Evolutionary conservation across 2,797 vertebrate genomes (phyloP).

Genomic region (Manis crassicaudata): DNA sequence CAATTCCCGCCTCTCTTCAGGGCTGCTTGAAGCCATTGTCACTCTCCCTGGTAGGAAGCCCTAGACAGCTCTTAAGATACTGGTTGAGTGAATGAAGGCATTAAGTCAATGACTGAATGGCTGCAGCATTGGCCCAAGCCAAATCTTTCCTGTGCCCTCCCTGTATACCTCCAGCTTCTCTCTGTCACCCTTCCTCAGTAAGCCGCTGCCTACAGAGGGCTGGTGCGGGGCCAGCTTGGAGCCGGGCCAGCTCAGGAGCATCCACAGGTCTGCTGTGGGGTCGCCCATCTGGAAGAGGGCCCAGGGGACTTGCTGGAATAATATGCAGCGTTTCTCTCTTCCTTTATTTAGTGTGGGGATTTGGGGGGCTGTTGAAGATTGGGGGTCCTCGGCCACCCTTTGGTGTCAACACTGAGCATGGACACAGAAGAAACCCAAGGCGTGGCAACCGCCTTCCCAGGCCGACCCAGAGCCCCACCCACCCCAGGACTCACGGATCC

Average conservation of each 20-base stretch:
- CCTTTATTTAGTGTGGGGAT: not conserved
- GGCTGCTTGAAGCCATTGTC: not conserved
- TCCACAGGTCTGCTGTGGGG: not conserved
- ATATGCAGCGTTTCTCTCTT: too few relatives aligned
- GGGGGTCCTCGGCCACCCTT: not conserved
- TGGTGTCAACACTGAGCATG: not conserved
- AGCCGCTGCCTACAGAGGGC: accelerated
- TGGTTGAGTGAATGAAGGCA: too few relatives aligned
- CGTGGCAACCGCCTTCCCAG: not conserved
- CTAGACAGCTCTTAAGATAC: not conserved
- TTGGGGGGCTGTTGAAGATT: not conserved
- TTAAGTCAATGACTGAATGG: accelerated
- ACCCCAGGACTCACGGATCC: not conserved
- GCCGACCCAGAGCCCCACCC: not conserved
- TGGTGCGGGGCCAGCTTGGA: not conserved
- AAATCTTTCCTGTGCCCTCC: not conserved
- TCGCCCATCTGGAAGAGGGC: too few relatives aligned
- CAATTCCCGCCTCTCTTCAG: not conserved
- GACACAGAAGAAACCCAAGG: not conserved
- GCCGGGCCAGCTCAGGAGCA: not conserved
- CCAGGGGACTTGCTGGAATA: not conserved
- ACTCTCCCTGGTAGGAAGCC: too few relatives aligned
- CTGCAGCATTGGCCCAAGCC: not conserved
- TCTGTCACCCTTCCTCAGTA: not conserved
- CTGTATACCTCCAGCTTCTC: not conserved